Conservation (phyloP, 2,113 vertebrate species). For the Colistium nudipinnis region DNA sequence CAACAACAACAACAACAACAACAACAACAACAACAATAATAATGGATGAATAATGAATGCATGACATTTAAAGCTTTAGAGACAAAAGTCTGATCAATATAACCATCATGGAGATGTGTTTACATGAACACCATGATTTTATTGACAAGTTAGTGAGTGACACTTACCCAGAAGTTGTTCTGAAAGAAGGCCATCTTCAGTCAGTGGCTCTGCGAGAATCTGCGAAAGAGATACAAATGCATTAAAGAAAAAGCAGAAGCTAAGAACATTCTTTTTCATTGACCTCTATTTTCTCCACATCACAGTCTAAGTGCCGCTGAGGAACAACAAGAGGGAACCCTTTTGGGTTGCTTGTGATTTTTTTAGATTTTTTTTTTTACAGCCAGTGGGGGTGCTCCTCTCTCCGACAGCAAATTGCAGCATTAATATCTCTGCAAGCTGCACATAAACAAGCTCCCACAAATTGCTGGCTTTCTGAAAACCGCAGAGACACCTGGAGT, state of each 20-base stretch:
- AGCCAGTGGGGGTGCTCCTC: too few relatives aligned
- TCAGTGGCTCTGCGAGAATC: conserved; percentile 58
- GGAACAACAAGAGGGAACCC: not conserved
- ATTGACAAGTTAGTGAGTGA: not conserved
- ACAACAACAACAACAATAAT: not conserved
- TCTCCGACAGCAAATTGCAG: conserved; percentile 4
- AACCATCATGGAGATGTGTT: not conserved
- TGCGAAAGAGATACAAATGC: conserved; percentile 40
- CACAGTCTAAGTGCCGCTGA: not conserved
- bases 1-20: too few relatives aligned
- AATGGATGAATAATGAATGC: not conserved
- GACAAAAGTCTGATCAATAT: not conserved
- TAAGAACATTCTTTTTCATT: not conserved
- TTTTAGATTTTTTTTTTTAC: not conserved
- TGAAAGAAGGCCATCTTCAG: conserved; percentile 80
- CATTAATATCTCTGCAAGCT: not conserved
- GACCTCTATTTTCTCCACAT: not conserved
- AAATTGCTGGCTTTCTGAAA: conserved; percentile 19
- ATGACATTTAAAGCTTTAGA: not conserved
- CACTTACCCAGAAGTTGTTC: conserved; percentile 85
- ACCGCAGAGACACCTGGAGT: conserved; percentile 43
- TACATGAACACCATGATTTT: not conserved
- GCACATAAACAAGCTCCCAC: conserved; percentile 26
- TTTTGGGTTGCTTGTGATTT: not conserved
- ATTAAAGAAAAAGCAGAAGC: conserved; percentile 16